Evolutionary conservation across 2,888 invertebrate genomes (phyloP).

Genomic region (Eupsilia transversa): DNA sequence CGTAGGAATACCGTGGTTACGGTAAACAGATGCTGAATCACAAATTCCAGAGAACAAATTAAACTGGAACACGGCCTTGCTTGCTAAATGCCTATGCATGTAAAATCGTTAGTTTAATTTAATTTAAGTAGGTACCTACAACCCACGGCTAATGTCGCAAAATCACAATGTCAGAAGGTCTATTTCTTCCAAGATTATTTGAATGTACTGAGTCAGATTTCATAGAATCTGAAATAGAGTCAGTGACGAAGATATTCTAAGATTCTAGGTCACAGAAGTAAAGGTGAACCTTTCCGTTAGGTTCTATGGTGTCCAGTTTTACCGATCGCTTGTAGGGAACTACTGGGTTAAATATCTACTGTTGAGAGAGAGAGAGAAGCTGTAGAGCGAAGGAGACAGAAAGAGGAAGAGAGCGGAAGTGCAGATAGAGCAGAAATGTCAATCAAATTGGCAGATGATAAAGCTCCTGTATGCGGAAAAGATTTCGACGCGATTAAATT

Average conservation of each 20-base stretch:
- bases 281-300: background rate
- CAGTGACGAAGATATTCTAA: conserved; percentile 12
- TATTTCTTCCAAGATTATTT: conserved; percentile 35
- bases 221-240: conserved; percentile 45
- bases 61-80: conserved; percentile 40
- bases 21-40: conserved; percentile 31
- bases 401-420: background rate
- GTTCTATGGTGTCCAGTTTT: background rate
- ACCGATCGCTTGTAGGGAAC: background rate
- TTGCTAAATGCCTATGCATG: conserved; percentile 4
- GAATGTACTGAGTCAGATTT: conserved; percentile 39
- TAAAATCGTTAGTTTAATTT: conserved; percentile 27
- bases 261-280: conserved; percentile 25
- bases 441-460: background rate
- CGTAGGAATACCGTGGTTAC: conserved; percentile 8
- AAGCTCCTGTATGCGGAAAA: background rate
- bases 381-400: conserved; percentile 1
- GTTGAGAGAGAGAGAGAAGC: background rate
- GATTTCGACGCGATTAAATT: background rate
- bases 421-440: background rate
- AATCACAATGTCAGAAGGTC: conserved; percentile 39
- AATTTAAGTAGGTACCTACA: conserved; percentile 24
- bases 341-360: background rate
- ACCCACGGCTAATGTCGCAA: conserved; percentile 26
- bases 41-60: conserved; percentile 21